Base-by-base conservation (phyloP, 1,140 invertebrate species). In the Homalodisca vitripennis region DNA sequence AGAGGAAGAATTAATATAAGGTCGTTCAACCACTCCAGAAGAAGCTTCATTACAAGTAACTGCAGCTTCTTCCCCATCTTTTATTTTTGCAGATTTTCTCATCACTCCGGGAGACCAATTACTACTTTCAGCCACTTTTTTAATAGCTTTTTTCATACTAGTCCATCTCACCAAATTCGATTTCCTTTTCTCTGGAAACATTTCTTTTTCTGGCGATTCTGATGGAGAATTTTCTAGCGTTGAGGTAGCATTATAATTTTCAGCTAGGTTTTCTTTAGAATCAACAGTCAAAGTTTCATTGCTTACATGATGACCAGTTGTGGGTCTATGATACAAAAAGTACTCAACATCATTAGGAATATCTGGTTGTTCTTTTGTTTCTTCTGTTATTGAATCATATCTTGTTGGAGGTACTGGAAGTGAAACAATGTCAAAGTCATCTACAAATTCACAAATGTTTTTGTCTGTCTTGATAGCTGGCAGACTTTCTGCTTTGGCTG, bases 91-190 rank as follows among this genome's bases (percentile, higher is more conserved):
- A 29, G 51, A 78, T 34, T 46, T 79, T 76, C 79, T 27, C 77
- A 63, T 67, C 79, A 70, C 62, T n/a, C 68, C 79, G 1, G 80
- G 80, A n/a, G 80, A 71, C 2, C 81, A 70, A 2, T 80, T 75
- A 1, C 80, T 79, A 68, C 68, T 69, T 10, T 75, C 75, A 27
- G 70, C 73, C n/a, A 80, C 77, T 30, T 79, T 77, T 71, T 79
- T 77, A 73, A 72, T 79, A 75, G 71, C 78, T 75, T 32, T 75
- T 77, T 72, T 80, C 75, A 72, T 78, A 77, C 72, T 77, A 41
- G 32, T 53, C 75, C 73, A 77, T 68, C 27, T 75, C 68, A 70
- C 78, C 75, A 70, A 78, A 75, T 47, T 77, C 73, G 27, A 76
- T 74, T 68, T 77, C 77, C 57, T 73, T 70, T 65, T 24, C 78